A percentile compares a stretch with the other conserved stretches of the same genome.
phyloP scores from a whole-genome alignment of 2,797 vertebrate species.

The Sebastes kiyomatsui region DNA sequence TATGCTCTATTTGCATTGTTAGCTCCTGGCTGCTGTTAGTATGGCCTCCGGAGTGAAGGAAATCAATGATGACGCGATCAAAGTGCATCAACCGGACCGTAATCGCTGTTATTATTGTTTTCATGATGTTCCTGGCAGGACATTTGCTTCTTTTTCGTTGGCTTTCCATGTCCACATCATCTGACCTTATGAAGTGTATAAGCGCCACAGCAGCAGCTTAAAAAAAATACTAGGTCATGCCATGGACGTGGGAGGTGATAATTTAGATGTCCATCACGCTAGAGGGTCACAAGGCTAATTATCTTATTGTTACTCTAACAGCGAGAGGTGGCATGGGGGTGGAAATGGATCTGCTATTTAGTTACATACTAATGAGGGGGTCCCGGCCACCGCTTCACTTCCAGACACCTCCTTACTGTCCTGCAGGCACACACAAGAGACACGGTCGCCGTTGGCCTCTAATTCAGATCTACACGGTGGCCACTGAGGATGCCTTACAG shows the following conservation, averaged over 20 bases:
- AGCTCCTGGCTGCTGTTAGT: conserved; percentile 30
- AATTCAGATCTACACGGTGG: conserved; percentile 17
- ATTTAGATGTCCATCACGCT: conserved; percentile 34
- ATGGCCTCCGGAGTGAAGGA: conserved; percentile 5
- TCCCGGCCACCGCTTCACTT: conserved; percentile 80
- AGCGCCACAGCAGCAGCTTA: conserved; percentile 55
- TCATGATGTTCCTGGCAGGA: neutral
- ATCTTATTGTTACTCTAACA: conserved; percentile 58
- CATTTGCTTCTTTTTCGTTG: neutral
- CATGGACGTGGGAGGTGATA: conserved; percentile 58
- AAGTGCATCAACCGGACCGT: neutral
- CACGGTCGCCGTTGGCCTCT: conserved; percentile 69
- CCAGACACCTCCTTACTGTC: conserved; percentile 82
- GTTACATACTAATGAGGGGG: conserved; percentile 85
- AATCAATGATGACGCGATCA: conserved; percentile 34
- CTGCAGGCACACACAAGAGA: conserved; percentile 86
- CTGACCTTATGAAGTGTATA: conserved; percentile 63
- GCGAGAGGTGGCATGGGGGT: conserved; percentile 62
- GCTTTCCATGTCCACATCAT: conserved; percentile 48
- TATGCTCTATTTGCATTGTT: conserved; percentile 63
- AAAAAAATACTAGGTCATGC: conserved; percentile 65
- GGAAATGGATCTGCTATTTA: conserved; percentile 62
- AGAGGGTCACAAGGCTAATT: conserved; percentile 20
- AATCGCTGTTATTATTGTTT: conserved; percentile 16
- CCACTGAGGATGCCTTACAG: conserved; percentile 22